Percentiles rank a stretch among this genome's conserved stretches.
Evolutionary conservation across 1,140 invertebrate species (phyloP).

Genomic region (Pogonus chalceus): DNA sequence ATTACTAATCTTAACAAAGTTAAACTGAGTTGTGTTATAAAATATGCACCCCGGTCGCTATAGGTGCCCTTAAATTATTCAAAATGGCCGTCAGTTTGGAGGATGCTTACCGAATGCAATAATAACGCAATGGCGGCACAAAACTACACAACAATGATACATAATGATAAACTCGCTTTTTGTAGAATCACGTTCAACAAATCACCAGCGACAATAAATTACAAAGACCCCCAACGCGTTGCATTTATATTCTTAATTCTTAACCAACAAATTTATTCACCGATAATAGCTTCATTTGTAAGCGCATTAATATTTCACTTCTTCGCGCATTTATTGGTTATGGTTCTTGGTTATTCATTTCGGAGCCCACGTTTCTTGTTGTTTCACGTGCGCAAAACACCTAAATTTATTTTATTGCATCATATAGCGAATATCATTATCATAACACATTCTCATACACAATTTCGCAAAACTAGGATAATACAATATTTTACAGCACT

Average conservation of each 20-base stretch:
- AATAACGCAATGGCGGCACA: neutral
- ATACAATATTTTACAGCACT: too few relatives aligned
- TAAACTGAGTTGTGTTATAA: conserved; percentile 16
- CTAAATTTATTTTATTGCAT: too few relatives aligned
- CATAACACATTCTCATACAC: too few relatives aligned
- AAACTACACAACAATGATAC: conserved; percentile 14
- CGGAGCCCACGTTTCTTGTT: too few relatives aligned
- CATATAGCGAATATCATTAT: too few relatives aligned
- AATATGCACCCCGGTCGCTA: conserved; percentile 17
- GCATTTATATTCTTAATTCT: conserved; percentile 11
- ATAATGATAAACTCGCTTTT: conserved; percentile 17
- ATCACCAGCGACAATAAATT: conserved; percentile 16
- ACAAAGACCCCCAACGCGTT: conserved; percentile 6
- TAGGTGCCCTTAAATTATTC: conserved; percentile 18
- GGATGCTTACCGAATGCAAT: neutral
- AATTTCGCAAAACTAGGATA: too few relatives aligned
- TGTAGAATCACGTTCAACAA: conserved; percentile 16
- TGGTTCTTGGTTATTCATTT: too few relatives aligned
- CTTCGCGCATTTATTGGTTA: too few relatives aligned
- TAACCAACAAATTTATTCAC: conserved; percentile 11
- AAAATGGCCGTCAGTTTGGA: conserved; percentile 15
- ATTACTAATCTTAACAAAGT: conserved; percentile 16
- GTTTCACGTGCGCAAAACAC: too few relatives aligned
- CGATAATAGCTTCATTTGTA: conserved; percentile 10
- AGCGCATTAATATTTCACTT: neutral